Base-by-base conservation (phyloP, 2,797 vertebrate species). In the Acanthurus tractus region DNA sequence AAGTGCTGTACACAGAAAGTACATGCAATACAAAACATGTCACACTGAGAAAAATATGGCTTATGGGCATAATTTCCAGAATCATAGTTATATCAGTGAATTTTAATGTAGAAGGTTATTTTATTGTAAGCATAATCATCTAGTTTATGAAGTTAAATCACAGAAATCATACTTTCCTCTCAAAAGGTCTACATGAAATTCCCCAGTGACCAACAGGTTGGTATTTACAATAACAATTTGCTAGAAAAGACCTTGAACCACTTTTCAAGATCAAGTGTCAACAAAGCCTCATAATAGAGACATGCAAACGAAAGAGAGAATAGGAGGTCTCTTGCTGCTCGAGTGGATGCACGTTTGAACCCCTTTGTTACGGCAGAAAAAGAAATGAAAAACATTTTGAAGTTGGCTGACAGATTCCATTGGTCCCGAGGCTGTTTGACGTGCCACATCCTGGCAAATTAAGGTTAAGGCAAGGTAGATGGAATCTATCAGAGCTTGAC, bases 391-490 rank as follows among this genome's bases (percentile, higher is more conserved):
- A 88, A 89, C 70, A 86, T 85, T 92, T 89, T 88, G 78, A 94
- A 92, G 90, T 92, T 87, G 86, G 85, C 91, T 94, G 92, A 93
- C 93, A 93, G 87, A 94, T 92, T 93, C 84, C 71, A 90, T 93
- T 89, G 93, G 90, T 92, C 90, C 91, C 66, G 79, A 73, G 92
- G 90, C 89, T 87, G 86, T 93, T 89, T 91, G 91, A 94, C 86
- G 80, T 92, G 88, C 91, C 63, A 82, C 91, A 94, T 95, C 91
- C 85, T 85, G 84, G 87, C 89, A 93, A 93, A 96, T 95, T 94
- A 95, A 93, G 94, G 93, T 95, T 95, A 95, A 92, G 84, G 90
- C 85, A 92, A 95, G 92, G 94, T 94, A 93, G 92, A 94, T 87
- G 73, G 92, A 89, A 87, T 94, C 90, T 88, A 89, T 93, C 89